phyloP scores from a whole-genome alignment of 2,797 vertebrate species.

The Gymnopithys bicolor region DNA sequence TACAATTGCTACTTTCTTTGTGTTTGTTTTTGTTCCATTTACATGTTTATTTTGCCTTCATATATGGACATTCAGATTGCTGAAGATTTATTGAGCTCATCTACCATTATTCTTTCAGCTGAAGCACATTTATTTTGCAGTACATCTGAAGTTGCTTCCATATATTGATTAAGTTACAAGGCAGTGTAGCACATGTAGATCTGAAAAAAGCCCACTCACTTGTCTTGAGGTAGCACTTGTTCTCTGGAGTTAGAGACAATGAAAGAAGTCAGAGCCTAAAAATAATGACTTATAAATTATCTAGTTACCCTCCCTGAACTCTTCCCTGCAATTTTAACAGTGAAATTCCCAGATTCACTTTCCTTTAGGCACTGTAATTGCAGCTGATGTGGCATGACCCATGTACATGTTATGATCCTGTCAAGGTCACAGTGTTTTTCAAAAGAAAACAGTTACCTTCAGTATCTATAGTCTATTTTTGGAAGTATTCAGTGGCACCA shows the following conservation, averaged over 20 bases:
- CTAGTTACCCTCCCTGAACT: background rate
- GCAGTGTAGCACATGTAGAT: background rate
- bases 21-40: background rate
- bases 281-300: background rate
- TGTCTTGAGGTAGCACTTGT: background rate
- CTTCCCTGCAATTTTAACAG: background rate
- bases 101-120: background rate
- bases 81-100: background rate
- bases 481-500: background rate
- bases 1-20: accelerated
- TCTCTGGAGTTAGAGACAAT: background rate
- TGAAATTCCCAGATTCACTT: background rate
- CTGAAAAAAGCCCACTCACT: background rate
- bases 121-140: background rate
- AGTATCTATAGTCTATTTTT: background rate
- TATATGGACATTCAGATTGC: background rate
- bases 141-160: conserved; percentile 4
- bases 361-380: background rate
- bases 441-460: conserved; percentile 16
- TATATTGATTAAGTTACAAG: background rate
- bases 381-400: background rate
- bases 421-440: background rate
- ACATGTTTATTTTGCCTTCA: background rate
- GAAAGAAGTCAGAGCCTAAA: background rate
- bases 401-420: background rate